Conservation (phyloP, 2,888 invertebrate genomes). For the Tipula vernalis region DNA sequence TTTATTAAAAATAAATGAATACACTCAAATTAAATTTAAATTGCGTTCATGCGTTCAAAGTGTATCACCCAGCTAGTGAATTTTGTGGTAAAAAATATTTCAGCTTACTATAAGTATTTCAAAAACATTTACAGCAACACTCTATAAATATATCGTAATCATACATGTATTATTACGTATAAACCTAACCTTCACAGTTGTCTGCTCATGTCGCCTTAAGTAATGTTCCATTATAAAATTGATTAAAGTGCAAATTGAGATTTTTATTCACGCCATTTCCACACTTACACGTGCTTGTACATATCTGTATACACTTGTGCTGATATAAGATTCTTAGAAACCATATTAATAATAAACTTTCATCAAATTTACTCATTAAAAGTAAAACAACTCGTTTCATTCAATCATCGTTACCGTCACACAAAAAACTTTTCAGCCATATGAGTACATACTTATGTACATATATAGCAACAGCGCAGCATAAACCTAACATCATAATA, state of each 20-base stretch:
- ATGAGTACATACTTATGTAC: neutral
- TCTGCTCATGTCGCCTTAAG: neutral
- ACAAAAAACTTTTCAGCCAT: neutral
- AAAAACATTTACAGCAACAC: too few species aligned
- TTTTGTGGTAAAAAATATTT: too few species aligned
- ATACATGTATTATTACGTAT: too few species aligned
- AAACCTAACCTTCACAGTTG: neutral
- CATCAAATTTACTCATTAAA: neutral
- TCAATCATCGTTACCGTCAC: neutral
- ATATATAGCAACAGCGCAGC: neutral
- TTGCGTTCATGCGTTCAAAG: too few species aligned
- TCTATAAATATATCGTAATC: too few species aligned
- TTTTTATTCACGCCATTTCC: neutral
- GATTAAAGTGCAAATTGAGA: neutral
- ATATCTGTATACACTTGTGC: neutral
- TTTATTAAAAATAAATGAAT: too few species aligned
- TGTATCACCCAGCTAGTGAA: too few species aligned
- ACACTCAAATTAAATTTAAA: too few species aligned
- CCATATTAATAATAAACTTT: neutral
- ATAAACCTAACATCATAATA: neutral
- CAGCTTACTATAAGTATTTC: too few species aligned
- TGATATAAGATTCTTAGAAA: neutral
- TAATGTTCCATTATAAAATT: neutral
- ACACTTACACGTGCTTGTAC: neutral
- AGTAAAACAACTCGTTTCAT: neutral